A percentile compares a stretch with the other conserved stretches of the same genome.
Conservation (phyloP, 2,113 vertebrate genomes). For the Sander vitreus region DNA sequence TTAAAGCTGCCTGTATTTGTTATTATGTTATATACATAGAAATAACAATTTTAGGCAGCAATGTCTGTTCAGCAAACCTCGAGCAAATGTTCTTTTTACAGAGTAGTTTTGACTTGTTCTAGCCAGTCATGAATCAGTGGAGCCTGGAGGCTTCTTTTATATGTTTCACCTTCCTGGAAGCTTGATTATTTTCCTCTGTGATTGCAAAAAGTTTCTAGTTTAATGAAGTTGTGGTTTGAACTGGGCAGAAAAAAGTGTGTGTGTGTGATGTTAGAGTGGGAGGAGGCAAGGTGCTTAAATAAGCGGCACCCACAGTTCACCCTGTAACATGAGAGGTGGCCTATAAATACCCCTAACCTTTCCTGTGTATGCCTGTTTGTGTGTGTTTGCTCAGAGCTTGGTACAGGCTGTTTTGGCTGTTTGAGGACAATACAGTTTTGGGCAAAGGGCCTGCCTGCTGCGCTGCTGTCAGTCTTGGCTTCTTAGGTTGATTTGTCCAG, state of each 20-base stretch:
- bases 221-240: constrained; percentile 12
- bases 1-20: constrained; percentile 4
- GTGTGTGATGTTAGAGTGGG: constrained; percentile 55
- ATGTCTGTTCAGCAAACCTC: constrained; percentile 52
- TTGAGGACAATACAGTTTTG: constrained; percentile 64
- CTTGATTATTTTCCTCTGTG: not conserved
- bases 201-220: not conserved
- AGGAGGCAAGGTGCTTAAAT: constrained; percentile 81
- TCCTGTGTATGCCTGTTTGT: constrained; percentile 74
- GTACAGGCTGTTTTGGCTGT: constrained; percentile 53
- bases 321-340: constrained; percentile 83
- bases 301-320: constrained; percentile 78
- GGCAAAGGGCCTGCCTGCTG: constrained; percentile 9
- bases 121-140: constrained; percentile 32
- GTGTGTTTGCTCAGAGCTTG: constrained; percentile 61
- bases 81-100: constrained; percentile 10
- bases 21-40: not conserved
- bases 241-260: constrained; percentile 13
- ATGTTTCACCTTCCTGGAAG: constrained; percentile 12
- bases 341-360: constrained; percentile 88
- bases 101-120: constrained; percentile 75
- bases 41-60: constrained; percentile 20
- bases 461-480: constrained; percentile 21
- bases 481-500: constrained; percentile 38
- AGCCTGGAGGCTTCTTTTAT: constrained; percentile 46